These are phyloP conservation scores for Rhynchomys soricoides DNA, from an alignment of 2,113 vertebrate genomes.

Conservation along the genomic window DNA sequence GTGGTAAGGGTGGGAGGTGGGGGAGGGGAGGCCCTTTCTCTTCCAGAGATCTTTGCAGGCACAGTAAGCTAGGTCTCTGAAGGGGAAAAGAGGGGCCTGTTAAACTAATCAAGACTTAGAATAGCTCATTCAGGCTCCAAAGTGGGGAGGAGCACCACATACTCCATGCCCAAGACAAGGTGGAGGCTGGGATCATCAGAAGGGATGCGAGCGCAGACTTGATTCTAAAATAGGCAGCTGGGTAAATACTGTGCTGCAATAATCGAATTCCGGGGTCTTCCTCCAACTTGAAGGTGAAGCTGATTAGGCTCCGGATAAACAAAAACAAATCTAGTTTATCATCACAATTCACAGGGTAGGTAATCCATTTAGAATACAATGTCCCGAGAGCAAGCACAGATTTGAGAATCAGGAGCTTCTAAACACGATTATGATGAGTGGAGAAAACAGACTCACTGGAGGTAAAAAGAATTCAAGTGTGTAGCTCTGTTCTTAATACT, in stretches of 20 bases:
- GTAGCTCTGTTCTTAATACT: not conserved
- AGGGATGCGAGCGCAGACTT: not conserved
- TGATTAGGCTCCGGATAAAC: slow-evolving; percentile 65
- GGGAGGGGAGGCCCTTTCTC: not conserved
- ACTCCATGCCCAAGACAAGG: not conserved
- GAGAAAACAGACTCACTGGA: slow-evolving; percentile 19
- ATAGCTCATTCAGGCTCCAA: not conserved
- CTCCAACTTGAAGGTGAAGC: slow-evolving; percentile 71
- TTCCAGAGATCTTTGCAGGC: not conserved
- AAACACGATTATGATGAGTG: slow-evolving; percentile 45
- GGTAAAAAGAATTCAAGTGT: not conserved
- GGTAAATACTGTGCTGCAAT: not conserved
- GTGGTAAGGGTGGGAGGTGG: not conserved
- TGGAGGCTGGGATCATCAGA: not conserved
- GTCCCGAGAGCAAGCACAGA: slow-evolving; percentile 22
- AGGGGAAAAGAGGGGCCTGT: not conserved
- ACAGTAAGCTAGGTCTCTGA: not conserved
- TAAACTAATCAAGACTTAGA: slow-evolving; percentile 10
- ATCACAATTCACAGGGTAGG: slow-evolving; percentile 52
- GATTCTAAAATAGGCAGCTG: not conserved
- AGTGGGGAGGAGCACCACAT: not conserved
- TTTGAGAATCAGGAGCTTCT: slow-evolving; percentile 47
- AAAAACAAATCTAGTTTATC: slow-evolving; percentile 69
- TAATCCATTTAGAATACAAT: slow-evolving; percentile 67
- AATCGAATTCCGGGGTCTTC: slow-evolving; percentile 53